Evolutionary conservation across 2,888 invertebrate genomes (phyloP), one percentile per base, ranked within the genome.

Genomic region (Vandiemenella viatica): DNA sequence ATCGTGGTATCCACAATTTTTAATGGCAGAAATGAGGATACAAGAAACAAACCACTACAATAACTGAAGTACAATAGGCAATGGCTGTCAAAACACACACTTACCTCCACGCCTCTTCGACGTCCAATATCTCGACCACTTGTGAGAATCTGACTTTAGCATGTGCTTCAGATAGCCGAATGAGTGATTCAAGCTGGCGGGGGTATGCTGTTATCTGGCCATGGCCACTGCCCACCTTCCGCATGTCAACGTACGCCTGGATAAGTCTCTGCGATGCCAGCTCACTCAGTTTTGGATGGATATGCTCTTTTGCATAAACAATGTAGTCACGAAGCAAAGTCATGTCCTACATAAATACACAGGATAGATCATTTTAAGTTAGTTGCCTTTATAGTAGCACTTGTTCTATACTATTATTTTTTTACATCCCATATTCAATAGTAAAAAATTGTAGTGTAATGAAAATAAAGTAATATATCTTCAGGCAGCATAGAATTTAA

Each of bases 151-250:
- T 77, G 57, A 98, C 78, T 65, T 93, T 87, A 22, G 98, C 95
- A 67, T 95, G 93, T 1, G 97, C 93, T 66, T 99, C 98, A 0
- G 97, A 77, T 10, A 98, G 72, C 5, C 98, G 78, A 62, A 99
- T 97, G 16, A 98, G 74, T 1, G 96, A 95, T 68, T 99, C 98
- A 56, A 98, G 69, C 65, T 99, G 98, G 0, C 98, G 75, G 1
- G 98, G 98, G 69, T 97, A 99, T 0, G 98, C 98, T 0, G 95
- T 85, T 52, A 99, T 89, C 67, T 95, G 93, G 0, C 98, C 98
- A 44, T 85, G 78, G 0, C 91, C 90, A 59, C 85, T 87, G 48
- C 96, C 96, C 61, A 68, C 61, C 64, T 83, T 88, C 59, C 98
- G 76, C 97, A 98, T 97, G 60, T 95, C 92, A 0, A 98, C 91